A percentile compares a stretch with the other conserved stretches of the same genome.
These are phyloP conservation scores for Crematogaster levior DNA, from an alignment of 2,888 invertebrate species.

Conservation along the genomic window DNA sequence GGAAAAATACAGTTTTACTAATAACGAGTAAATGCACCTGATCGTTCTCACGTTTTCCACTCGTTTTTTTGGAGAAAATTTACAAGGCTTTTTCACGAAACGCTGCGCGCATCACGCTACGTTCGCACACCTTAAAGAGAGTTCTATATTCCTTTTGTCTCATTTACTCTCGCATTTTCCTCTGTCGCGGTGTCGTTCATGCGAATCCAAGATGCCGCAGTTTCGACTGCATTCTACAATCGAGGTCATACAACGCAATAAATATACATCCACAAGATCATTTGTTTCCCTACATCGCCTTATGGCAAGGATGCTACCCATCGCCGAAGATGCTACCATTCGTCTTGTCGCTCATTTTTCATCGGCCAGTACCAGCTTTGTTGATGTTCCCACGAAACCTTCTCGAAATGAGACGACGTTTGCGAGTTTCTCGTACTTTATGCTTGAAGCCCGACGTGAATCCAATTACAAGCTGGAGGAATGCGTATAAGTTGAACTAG, in stretches of 20 bases:
- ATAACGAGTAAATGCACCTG: background rate
- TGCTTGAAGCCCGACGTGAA: conserved; percentile 28
- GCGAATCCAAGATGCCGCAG: conserved; percentile 42
- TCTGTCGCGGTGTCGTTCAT: background rate
- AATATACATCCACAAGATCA: conserved; percentile 80
- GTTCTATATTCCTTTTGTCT: background rate
- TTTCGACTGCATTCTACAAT: conserved; percentile 43
- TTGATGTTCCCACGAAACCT: conserved; percentile 44
- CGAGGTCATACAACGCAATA: conserved; percentile 71
- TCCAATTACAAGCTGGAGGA: conserved; percentile 41
- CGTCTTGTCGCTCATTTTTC: conserved; percentile 78
- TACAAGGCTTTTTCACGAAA: background rate
- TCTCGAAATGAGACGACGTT: conserved; percentile 51
- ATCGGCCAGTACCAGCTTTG: conserved; percentile 55
- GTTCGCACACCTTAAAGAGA: background rate
- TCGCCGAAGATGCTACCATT: conserved; percentile 72
- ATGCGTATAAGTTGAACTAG: conserved; percentile 32
- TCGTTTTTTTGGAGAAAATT: background rate
- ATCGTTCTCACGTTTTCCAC: conserved; percentile 14
- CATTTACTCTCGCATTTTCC: conserved; percentile 6
- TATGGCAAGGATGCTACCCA: conserved; percentile 70
- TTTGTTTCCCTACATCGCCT: conserved; percentile 80
- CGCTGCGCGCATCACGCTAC: background rate
- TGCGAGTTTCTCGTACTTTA: conserved; percentile 50
- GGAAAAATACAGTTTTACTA: background rate